Evolutionary conservation across 2,113 vertebrate genomes (phyloP).

Genomic region (Indicator maculatus): DNA sequence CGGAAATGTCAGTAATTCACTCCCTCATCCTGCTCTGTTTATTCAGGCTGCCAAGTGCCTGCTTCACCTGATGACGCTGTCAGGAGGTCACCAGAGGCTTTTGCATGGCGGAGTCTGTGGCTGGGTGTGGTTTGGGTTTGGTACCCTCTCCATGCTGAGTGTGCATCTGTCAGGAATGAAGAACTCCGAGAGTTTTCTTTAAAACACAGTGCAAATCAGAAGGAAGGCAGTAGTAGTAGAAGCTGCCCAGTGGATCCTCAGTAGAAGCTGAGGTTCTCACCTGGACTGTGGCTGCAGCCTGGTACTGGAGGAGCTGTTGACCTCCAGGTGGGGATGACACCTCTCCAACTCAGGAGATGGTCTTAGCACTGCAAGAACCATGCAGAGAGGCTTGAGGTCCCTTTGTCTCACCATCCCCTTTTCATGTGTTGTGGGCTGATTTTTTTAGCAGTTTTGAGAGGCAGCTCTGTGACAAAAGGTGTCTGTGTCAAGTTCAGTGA

Average conservation of each 20-base stretch:
- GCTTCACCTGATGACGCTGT: constrained; percentile 75
- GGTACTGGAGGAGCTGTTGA: background rate
- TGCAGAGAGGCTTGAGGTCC: background rate
- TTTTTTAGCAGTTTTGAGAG: background rate
- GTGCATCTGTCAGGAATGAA: background rate
- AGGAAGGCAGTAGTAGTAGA: background rate
- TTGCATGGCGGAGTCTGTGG: background rate
- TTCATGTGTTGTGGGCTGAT: background rate
- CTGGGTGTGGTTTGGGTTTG: background rate
- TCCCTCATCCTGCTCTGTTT: constrained; percentile 60
- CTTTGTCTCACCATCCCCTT: background rate
- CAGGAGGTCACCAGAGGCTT: constrained; percentile 38
- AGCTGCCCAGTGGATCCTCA: background rate
- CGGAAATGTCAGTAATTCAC: constrained; percentile 77
- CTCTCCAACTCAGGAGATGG: background rate
- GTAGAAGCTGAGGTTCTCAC: background rate
- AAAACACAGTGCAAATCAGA: background rate
- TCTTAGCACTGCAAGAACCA: accelerated
- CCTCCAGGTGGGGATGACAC: background rate
- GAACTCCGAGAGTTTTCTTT: background rate
- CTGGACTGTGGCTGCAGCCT: background rate
- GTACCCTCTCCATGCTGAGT: accelerated
- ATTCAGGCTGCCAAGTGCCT: constrained; percentile 57
- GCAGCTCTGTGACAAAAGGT: background rate
- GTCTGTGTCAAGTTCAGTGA: background rate